phyloP scores from a whole-genome alignment of 2,113 vertebrate species.

The Alaudala cheleensis region DNA sequence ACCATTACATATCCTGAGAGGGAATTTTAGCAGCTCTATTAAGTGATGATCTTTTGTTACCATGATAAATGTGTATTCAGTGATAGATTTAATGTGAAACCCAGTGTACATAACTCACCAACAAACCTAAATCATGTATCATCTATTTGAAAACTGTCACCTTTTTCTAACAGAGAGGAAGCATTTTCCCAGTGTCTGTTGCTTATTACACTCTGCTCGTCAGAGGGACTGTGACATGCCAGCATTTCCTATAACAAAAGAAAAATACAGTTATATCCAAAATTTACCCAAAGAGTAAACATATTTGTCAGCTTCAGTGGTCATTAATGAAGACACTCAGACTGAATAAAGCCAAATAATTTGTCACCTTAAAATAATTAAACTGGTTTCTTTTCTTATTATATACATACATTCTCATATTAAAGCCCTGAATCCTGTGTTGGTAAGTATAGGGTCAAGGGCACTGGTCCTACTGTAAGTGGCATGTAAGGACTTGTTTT shows the following conservation, averaged over 20 bases:
- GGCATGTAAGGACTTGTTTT: neutral
- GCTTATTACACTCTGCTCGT: neutral
- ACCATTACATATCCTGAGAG: neutral
- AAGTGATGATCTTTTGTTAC: neutral
- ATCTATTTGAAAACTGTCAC: neutral
- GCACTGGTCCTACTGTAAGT: neutral
- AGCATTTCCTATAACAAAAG: neutral
- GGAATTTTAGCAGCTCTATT: slow-evolving; percentile 13
- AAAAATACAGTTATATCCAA: neutral
- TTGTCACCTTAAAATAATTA: neutral
- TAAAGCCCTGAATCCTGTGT: neutral
- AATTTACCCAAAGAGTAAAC: neutral
- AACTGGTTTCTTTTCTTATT: neutral
- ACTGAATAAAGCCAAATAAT: neutral
- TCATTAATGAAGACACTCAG: neutral
- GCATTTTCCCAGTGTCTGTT: neutral
- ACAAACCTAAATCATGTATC: neutral
- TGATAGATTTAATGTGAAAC: slow-evolving; percentile 6
- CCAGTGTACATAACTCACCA: neutral
- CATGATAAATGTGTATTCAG: neutral
- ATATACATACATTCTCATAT: neutral
- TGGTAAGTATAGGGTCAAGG: neutral
- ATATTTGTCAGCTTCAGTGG: neutral
- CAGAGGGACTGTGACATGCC: neutral
- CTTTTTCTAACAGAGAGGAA: neutral